Base-by-base conservation (phyloP, 2,888 invertebrate species). In the Crioceris asparagi region DNA sequence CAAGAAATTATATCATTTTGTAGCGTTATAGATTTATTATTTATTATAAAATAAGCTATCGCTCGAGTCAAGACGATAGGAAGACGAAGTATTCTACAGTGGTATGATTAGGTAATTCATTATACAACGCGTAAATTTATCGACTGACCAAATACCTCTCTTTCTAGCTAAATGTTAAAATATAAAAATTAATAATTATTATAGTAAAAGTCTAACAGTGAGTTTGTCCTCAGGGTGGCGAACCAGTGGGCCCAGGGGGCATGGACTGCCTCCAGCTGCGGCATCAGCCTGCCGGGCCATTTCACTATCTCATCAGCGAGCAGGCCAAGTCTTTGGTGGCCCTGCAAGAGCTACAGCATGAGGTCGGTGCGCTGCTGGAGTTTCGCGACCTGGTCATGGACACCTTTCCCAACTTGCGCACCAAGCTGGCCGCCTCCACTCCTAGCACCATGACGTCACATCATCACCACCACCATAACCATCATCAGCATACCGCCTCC, bases 321-420 rank as follows among this genome's bases (percentile, higher is more conserved):
- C 86, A 87, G 72, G 85, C 87, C 62, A 88, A 87, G 69, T 88
- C 87, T 52, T 69, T 83, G 66, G 79, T 82, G 56, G 83, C 80
- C 47, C 71, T 88, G 64, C 87, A 88, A 74, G 88, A 88, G 72
- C 75, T 88, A 66, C 88, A 88, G 77, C 83, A 87, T 81, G 88
- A 88, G 73, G 88, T 88, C 70, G 86, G 87, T 50, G 86, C 86
- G 55, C 69, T 88, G 56, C 76, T 88, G 68, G 86, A 88, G 72
- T 88, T 88, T 68, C 83, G 88, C 69, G 87, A 88, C 70, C 79
- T 87, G 75, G 88, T 88, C 74, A 86, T 88, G 77, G 87, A 87
- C 76, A 85, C 87, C 60, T 87, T 88, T 72, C 88, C 88, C 57
- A 85, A 87, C 71, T 77, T 88, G 64, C 82, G 86, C 63, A 80